These are phyloP conservation scores for Volucella zonaria DNA, from an alignment of 2,888 invertebrate genomes.

Conservation along the genomic window DNA sequence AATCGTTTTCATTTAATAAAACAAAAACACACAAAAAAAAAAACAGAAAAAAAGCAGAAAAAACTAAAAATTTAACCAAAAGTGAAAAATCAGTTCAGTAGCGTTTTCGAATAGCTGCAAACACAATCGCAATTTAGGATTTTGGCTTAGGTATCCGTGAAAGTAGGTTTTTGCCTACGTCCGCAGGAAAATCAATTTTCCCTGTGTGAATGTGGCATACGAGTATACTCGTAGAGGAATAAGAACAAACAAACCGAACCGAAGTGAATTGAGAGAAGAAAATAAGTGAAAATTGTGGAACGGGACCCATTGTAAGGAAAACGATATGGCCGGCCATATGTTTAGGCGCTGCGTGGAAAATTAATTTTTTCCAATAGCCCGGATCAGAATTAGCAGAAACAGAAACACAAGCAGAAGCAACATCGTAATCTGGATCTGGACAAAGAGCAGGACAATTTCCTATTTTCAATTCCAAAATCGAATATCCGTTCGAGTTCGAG, in stretches of 20 bases:
- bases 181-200: slow-evolving; percentile 72
- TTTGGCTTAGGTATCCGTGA: slow-evolving; percentile 31
- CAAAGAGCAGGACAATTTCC: slow-evolving; percentile 32
- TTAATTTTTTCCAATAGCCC: slow-evolving; percentile 63
- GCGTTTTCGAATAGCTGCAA: slow-evolving; percentile 28
- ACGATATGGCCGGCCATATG: slow-evolving; percentile 74
- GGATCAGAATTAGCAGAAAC: not conserved
- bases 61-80: too few species aligned
- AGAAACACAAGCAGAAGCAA: too few species aligned
- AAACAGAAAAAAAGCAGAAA: too few species aligned
- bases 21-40: too few species aligned
- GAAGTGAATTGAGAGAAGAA: slow-evolving; percentile 5
- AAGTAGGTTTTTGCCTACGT: slow-evolving; percentile 71
- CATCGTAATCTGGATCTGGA: too few species aligned
- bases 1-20: not conserved
- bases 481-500: too few species aligned
- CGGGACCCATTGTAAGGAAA: slow-evolving; percentile 41
- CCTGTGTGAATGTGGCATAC: slow-evolving; percentile 13
- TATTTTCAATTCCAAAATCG: too few species aligned
- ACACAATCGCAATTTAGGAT: slow-evolving; percentile 12
- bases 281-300: slow-evolving; percentile 31
- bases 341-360: slow-evolving; percentile 64
- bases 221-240: slow-evolving; percentile 8
- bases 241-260: not conserved
- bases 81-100: slow-evolving; percentile 14